Conservation (phyloP, 2,113 vertebrate species). For the Epinephelus cyanopodus region DNA sequence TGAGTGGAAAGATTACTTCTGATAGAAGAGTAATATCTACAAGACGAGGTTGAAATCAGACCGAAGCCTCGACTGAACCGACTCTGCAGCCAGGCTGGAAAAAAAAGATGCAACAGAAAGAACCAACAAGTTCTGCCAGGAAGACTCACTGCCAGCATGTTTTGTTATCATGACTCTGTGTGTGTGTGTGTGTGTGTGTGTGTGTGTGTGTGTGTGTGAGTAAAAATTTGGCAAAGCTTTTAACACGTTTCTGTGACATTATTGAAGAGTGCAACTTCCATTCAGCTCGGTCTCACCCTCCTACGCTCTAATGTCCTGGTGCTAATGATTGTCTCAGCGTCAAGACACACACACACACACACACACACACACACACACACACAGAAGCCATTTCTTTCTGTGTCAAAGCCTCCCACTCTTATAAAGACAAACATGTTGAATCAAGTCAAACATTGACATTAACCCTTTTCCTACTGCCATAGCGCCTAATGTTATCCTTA, state of each 20-base stretch:
- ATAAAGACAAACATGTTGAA: no score
- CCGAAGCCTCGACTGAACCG: neutral
- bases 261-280: conserved; percentile 43
- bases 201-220: conserved; percentile 25
- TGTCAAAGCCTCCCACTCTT: conserved; percentile 19
- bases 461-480: no score
- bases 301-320: conserved; percentile 41
- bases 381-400: conserved; percentile 7
- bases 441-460: neutral
- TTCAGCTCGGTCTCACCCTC: conserved; percentile 50
- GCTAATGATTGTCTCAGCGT: conserved; percentile 56
- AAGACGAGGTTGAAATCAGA: neutral
- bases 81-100: no score
- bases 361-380: neutral
- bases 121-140: neutral
- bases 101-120: neutral
- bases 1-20: neutral
- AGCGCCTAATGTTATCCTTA: no score
- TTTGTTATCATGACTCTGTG: neutral
- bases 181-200: conserved; percentile 15
- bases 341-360: conserved; percentile 11
- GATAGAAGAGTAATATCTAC: no score
- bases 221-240: conserved; percentile 17
- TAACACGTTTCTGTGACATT: conserved; percentile 57
- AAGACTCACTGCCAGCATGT: neutral